Conservation (phyloP, 1,140 invertebrate genomes). For the Achroia grisella region DNA sequence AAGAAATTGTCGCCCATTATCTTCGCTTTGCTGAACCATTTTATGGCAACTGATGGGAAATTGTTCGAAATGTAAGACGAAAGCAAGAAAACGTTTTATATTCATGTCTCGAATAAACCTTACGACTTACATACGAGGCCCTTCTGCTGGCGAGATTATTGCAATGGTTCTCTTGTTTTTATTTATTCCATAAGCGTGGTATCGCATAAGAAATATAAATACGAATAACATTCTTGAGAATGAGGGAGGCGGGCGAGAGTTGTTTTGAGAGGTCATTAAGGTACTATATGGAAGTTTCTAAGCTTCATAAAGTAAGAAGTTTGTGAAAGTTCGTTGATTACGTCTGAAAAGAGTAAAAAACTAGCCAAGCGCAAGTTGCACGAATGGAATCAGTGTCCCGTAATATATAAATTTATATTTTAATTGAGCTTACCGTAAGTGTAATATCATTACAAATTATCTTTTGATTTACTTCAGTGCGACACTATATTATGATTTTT, state of each 20-base stretch:
- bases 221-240: not conserved
- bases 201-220: conserved; percentile 3
- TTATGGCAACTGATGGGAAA: conserved; percentile 36
- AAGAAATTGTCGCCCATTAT: conserved; percentile 39
- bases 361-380: no score
- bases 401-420: no score
- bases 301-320: no score
- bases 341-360: no score
- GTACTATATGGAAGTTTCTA: no score
- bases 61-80: conserved; percentile 29
- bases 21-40: conserved; percentile 27
- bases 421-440: no score
- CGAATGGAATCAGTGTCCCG: no score
- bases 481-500: no score
- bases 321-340: no score
- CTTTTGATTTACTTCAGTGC: no score
- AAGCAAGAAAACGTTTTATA: conserved; percentile 21
- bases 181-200: conserved; percentile 9
- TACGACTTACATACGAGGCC: conserved; percentile 18
- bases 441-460: no score
- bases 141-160: conserved; percentile 8
- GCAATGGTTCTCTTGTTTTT: conserved; percentile 6
- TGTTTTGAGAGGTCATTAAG: no score
- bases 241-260: not conserved
- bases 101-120: conserved; percentile 28